A percentile compares a stretch with the other conserved stretches of the same genome.
phyloP scores from a whole-genome alignment of 2,797 vertebrate genomes.

The Anableps anableps region DNA sequence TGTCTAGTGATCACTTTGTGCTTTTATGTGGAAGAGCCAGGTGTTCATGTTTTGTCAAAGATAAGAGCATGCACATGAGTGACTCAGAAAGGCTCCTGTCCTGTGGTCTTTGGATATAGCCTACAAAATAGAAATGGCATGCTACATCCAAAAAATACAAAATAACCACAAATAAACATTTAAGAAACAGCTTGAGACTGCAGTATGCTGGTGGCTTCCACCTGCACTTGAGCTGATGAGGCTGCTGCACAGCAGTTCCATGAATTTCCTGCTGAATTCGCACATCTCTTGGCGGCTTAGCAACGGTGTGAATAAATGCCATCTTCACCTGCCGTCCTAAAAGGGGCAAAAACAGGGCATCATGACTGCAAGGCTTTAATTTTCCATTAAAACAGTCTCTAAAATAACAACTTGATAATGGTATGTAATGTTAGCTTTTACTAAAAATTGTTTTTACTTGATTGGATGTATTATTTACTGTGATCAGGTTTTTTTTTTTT shows the following conservation, averaged over 20 bases:
- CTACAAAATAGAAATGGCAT: not conserved
- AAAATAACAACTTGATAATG: not conserved
- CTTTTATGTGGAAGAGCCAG: constrained; percentile 35
- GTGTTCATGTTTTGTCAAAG: constrained; percentile 27
- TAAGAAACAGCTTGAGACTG: not conserved
- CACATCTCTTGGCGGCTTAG: constrained; percentile 86
- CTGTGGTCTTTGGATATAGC: not conserved
- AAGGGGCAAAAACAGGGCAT: constrained; percentile 3
- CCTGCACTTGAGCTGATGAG: constrained; percentile 77
- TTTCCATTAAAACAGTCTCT: not conserved
- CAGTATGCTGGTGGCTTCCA: constrained; percentile 48
- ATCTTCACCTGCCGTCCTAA: constrained; percentile 91
- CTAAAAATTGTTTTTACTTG: not conserved
- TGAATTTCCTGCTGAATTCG: constrained; percentile 85
- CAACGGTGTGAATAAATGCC: constrained; percentile 86
- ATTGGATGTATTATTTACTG: not conserved
- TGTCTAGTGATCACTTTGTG: constrained; percentile 32
- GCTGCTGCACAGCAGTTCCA: constrained; percentile 78
- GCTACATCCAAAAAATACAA: not conserved
- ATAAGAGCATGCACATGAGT: constrained; percentile 17
- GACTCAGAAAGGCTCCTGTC: not conserved
- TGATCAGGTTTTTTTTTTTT: not conserved
- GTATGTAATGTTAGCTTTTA: not conserved
- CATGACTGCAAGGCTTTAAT: not conserved
- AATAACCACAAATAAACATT: not conserved